Evolutionary conservation across 1,140 invertebrate species (phyloP), one percentile per base, ranked within the genome.

Genomic region (Scaptodrosophila lebanonensis): DNA sequence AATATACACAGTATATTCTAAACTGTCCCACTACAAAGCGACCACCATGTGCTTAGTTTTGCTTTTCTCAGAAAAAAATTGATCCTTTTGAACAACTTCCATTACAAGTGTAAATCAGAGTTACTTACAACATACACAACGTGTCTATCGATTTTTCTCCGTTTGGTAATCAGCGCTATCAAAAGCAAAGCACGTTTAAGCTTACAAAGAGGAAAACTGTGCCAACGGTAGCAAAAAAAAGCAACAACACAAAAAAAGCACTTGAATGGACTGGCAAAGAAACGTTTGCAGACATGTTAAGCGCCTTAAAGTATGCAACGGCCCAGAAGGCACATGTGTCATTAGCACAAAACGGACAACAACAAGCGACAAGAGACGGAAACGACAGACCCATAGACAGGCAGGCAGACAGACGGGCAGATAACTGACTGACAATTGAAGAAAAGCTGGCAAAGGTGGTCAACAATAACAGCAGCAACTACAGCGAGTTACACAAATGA

Each of bases 221-320:
- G 44, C 25, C 44, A 17, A 42, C 38, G 30, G 30, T 13, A 29
- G 16, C 44, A 17, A 25, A 25, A 32, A 36, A 12, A 16, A 40
- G 22, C 7, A 5, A 15, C 20, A 38, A 27, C n/a, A 32, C 8
- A 20, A 25, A 30, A 57, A 20, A 11, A 38, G 13, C 36, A 44
- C 15, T 35, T 33, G 39, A 22, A 20, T n/a, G n/a, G 51, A 36
- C 54, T 51, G 27, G 29, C 18, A 50, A 50, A 60, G 49, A 53
- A 48, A 65, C 53, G 57, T 38, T 47, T 35, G 52, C 40, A 59
- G 60, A 67, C 64, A 38, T 64, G 64, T 59, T 67, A 64, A 64
- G 60, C 60, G 60, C 60, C 64, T 67, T 67, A 64, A 67, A 67
- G 64, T 67, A 64, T 52, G 64, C 60, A 58, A 32, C 49, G 39